Evolutionary conservation across 1,140 invertebrate genomes (phyloP).

Genomic region (Parasteatoda tepidariorum): DNA sequence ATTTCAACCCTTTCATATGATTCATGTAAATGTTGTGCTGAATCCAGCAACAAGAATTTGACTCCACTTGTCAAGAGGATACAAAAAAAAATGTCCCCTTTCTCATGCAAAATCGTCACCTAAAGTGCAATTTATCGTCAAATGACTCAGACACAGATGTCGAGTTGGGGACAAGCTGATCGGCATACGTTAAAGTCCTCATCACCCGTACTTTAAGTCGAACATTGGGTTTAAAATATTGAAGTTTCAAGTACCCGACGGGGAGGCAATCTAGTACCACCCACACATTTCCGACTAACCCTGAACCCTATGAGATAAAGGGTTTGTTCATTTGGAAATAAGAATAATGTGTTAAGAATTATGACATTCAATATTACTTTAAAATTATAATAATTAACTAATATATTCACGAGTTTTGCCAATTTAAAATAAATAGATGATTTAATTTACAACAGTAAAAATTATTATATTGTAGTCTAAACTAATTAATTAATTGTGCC

Average conservation of each 20-base stretch:
- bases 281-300: too few species aligned
- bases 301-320: too few species aligned
- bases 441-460: too few species aligned
- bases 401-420: too few species aligned
- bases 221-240: conserved; percentile 34
- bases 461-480: too few species aligned
- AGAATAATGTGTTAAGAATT: too few species aligned
- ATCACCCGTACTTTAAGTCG: background rate
- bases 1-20: background rate
- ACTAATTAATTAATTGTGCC: too few species aligned
- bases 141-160: conserved; percentile 52
- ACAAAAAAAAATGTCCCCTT: background rate
- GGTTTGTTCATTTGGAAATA: too few species aligned
- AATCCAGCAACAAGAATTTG: background rate
- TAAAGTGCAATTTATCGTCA: background rate
- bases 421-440: too few species aligned
- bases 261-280: background rate
- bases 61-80: background rate
- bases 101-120: too few species aligned
- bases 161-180: background rate
- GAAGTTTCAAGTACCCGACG: background rate
- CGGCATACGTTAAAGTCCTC: conserved; percentile 35
- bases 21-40: background rate
- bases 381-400: too few species aligned
- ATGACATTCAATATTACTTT: too few species aligned